Base-by-base conservation (phyloP, 2,888 invertebrate genomes). In the Hedya salicella region DNA sequence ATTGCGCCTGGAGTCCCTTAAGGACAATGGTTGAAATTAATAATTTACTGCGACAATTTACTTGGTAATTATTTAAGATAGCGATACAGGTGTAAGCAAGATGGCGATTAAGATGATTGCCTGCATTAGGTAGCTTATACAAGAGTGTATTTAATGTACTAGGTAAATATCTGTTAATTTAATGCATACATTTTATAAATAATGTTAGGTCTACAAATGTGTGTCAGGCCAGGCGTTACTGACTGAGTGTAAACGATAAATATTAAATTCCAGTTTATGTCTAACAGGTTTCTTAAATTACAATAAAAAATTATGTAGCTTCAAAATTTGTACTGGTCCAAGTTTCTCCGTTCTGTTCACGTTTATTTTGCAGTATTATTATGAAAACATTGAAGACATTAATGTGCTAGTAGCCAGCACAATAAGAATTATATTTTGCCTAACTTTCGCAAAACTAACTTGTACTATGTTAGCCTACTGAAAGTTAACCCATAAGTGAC, bases 401-500 rank as follows among this genome's bases (percentile, higher is more conserved):
- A 49, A 14, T 49, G 9, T 8, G 19, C 19, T n/a, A 14, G 9
- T 3, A 14, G 14, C 40, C 14, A 14, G 14, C 40, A 21, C 14
- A 48, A 42, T 49, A 25, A 50, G 65, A 48, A 52, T 60, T 39
- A 65, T 48, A 46, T 17, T 53, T 60, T 21, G 21, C 44, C 46
- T 66, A 68, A 67, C 32, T 17, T 49, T 52, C 44, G 63, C 50
- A 53, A 61, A 57, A 68, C 69, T 75, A 72, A 71, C 71, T 74
- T 74, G 71, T 75, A 67, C 75, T 78, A 80, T 79, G 75, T 76
- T 75, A 78, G 78, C 71, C 75, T 73, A 67, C 71, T 75, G 75
- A 82, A 86, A 84, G 82, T 86, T 85, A 83, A 83, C 82, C 84
- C 85, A 79, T 82, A 83, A 86, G 82, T 83, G 82, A 81, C 75